Evolutionary conservation across 2,797 vertebrate species (phyloP), one percentile per base, ranked within the genome.

Genomic region (Fundulus diaphanus): DNA sequence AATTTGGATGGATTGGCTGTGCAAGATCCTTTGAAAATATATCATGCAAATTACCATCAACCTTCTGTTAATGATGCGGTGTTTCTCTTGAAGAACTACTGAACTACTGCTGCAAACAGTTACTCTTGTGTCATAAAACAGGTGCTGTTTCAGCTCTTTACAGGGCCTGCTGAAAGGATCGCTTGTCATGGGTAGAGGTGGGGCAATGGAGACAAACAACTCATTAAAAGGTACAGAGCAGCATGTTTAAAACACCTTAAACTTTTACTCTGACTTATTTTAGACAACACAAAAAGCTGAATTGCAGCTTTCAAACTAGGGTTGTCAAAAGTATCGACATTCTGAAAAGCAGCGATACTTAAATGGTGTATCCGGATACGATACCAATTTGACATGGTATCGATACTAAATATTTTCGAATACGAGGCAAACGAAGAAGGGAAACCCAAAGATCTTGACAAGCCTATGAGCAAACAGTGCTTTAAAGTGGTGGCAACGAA

Each of bases 1-100:
- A 66, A 48, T 65, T 65, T 73, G 76, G 27, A 79, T 33, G 27
- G 63, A 68, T 49, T 69, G 7, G 40, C 0, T 33, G 74, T n/a
- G 68, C 29, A 56, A 24, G 31, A 56, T 33, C 52, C 27, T 27
- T 66, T 7, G 20, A 33, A 57, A 59, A 68, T 29, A 2, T 68
- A 51, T 11, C n/a, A 61, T 51, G 33, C 29, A 52, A 73, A 66
- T 18, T 37, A 35, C 59, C 33, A 46, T n/a, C 42, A 33, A 11
- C 31, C 33, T 16, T 48, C 12, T 27, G 72, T 37, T 52, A 51
- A 3, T 51, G 18, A 51, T 16, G 63, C 13, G 0, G 27, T 27
- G 54, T 42, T 5, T 56, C 27, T 44, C 37, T n/a, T 51, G 20
- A 70, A 70, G 71, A 65, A 49, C 46, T 73, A 9, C 20, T 61